Conservation (phyloP, 2,888 invertebrate genomes). For the Nomada goodeniana region DNA sequence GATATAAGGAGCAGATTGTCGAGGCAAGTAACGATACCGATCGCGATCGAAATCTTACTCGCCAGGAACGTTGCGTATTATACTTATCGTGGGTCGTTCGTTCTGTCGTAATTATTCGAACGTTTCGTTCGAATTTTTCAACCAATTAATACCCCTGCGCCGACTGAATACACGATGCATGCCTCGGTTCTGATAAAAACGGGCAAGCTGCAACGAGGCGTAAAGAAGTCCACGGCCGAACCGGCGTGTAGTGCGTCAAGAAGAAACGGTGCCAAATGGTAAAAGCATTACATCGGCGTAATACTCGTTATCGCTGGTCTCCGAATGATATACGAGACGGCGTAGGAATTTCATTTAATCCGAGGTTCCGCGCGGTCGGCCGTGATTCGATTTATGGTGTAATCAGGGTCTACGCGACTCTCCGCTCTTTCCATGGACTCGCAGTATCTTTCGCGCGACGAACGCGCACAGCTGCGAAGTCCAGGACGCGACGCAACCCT, state of each 20-base stretch:
- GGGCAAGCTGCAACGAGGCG: background rate
- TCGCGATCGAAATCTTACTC: background rate
- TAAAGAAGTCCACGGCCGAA: background rate
- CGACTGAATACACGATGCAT: constrained; percentile 1
- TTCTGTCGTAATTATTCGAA: background rate
- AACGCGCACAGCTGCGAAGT: constrained; percentile 29
- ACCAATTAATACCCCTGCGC: constrained; percentile 20
- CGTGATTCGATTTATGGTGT: constrained; percentile 83
- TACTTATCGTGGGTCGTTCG: background rate
- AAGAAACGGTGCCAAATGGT: constrained; percentile 43
- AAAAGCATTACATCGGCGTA: constrained; percentile 60
- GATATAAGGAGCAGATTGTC: constrained; percentile 34
- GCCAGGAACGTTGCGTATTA: constrained; percentile 15
- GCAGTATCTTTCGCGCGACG: constrained; percentile 47
- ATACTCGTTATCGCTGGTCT: constrained; percentile 64
- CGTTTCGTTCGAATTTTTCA: background rate
- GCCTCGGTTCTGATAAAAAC: too few species aligned
- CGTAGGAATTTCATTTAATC: constrained; percentile 83
- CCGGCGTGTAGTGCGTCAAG: constrained; percentile 30
- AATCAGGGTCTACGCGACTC: constrained; percentile 74
- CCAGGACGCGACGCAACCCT: constrained; percentile 59
- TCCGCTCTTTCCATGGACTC: constrained; percentile 50
- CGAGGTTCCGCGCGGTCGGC: constrained; percentile 78
- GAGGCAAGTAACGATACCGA: constrained; percentile 45
- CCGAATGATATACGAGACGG: constrained; percentile 80